A percentile compares a stretch with the other conserved stretches of the same genome.
Evolutionary conservation across 2,797 vertebrate species (phyloP).

Genomic region (Todus mexicanus): DNA sequence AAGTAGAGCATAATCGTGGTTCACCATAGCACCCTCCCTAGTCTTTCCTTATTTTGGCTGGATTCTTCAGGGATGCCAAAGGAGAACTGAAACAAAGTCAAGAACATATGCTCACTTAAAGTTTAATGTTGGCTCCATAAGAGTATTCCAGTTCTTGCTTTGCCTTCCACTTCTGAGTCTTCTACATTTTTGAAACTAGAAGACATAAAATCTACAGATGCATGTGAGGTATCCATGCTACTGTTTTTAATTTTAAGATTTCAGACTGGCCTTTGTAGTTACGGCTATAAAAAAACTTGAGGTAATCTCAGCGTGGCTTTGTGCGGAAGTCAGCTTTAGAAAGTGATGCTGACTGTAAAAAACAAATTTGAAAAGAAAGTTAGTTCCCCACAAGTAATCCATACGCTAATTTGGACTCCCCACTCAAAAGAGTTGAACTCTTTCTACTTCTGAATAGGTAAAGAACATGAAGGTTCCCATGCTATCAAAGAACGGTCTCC

Average conservation of each 20-base stretch:
- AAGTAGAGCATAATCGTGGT: background rate
- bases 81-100: background rate
- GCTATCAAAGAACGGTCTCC: slow-evolving; percentile 82
- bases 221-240: background rate
- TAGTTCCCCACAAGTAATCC: background rate
- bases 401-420: background rate
- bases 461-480: slow-evolving; percentile 48
- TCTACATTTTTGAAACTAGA: background rate
- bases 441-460: slow-evolving; percentile 62
- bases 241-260: background rate
- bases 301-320: background rate
- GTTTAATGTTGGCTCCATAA: background rate
- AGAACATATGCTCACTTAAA: background rate
- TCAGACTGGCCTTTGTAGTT: background rate
- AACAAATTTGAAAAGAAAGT: background rate
- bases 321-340: background rate
- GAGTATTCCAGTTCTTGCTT: background rate
- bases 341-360: background rate
- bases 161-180: background rate
- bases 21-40: background rate
- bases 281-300: background rate
- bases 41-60: background rate
- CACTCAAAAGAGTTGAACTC: slow-evolving; percentile 24
- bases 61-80: background rate
- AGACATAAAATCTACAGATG: background rate